Conservation (phyloP, 2,797 vertebrate species). For the Diceros bicornis region DNA sequence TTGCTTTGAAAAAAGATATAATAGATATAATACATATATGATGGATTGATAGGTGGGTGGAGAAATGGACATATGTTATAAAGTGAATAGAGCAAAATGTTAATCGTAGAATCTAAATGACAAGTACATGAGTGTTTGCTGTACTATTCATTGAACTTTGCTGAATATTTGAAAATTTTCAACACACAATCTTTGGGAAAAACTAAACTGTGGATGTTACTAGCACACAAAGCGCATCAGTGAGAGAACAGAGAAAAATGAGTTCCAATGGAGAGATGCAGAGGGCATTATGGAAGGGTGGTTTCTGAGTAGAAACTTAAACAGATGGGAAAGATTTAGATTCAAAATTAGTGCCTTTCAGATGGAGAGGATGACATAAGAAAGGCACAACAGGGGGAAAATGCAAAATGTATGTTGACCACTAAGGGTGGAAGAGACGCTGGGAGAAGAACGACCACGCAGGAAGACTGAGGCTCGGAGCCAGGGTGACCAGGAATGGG, state of each 20-base stretch:
- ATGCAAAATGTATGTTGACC: background rate
- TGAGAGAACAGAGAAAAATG: background rate
- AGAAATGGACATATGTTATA: too few species aligned
- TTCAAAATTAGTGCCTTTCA: background rate
- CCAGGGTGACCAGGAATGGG: too few species aligned
- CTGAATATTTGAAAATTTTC: background rate
- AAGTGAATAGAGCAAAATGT: background rate
- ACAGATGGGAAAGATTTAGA: background rate
- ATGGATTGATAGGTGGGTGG: background rate
- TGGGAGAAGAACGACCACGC: background rate
- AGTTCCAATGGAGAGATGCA: background rate
- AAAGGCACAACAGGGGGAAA: background rate
- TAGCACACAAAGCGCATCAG: background rate
- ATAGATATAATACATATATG: too few species aligned
- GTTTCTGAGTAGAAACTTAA: background rate
- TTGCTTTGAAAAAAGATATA: background rate
- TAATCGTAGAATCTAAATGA: background rate
- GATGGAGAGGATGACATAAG: fast-evolving
- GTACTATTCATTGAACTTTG: background rate
- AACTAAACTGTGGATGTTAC: background rate
- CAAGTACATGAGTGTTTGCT: background rate
- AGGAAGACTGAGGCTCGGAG: background rate
- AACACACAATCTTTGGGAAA: background rate
- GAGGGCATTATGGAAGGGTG: background rate
- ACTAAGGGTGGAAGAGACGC: background rate